A percentile compares a stretch with the other conserved stretches of the same genome.
phyloP scores from a whole-genome alignment of 2,797 vertebrate genomes.

The Eupleurogrammus muticus region DNA sequence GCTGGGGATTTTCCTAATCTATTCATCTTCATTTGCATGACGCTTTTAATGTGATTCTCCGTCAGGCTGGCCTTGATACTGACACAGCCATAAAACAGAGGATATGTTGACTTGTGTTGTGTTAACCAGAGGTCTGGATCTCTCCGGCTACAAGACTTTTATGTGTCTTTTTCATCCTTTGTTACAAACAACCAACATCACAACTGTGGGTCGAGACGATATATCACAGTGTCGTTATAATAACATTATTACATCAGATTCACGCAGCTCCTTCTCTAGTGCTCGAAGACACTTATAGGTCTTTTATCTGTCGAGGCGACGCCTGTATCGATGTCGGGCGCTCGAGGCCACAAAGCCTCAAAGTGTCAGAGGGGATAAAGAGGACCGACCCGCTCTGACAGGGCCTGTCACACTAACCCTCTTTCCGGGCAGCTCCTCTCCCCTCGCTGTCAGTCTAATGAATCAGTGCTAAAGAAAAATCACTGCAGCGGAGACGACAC shows the following conservation, averaged over 20 bases:
- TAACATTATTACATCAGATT: no score
- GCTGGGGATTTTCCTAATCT: conserved; percentile 31
- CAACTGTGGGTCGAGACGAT: background rate
- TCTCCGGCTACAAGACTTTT: background rate
- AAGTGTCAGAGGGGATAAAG: conserved; percentile 51
- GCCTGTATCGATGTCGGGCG: conserved; percentile 17
- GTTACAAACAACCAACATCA: background rate
- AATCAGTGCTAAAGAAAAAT: background rate
- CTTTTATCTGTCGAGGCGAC: conserved; percentile 37
- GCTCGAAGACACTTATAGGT: no score
- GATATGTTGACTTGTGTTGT: background rate
- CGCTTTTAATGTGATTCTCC: conserved; percentile 19
- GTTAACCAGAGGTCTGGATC: background rate
- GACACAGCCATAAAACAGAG: background rate
- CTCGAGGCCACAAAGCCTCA: conserved; percentile 25
- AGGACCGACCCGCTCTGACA: conserved; percentile 45
- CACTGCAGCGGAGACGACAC: background rate
- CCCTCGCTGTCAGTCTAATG: conserved; percentile 35
- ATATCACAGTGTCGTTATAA: background rate
- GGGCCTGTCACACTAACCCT: conserved; percentile 64
- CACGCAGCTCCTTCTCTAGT: no score
- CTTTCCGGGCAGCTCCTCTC: conserved; percentile 43
- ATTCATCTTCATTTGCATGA: conserved; percentile 22
- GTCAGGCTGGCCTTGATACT: conserved; percentile 3
- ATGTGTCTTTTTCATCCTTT: background rate